Evolutionary conservation across 2,797 vertebrate species (phyloP).

Genomic region (Tamandua tetradactyla): DNA sequence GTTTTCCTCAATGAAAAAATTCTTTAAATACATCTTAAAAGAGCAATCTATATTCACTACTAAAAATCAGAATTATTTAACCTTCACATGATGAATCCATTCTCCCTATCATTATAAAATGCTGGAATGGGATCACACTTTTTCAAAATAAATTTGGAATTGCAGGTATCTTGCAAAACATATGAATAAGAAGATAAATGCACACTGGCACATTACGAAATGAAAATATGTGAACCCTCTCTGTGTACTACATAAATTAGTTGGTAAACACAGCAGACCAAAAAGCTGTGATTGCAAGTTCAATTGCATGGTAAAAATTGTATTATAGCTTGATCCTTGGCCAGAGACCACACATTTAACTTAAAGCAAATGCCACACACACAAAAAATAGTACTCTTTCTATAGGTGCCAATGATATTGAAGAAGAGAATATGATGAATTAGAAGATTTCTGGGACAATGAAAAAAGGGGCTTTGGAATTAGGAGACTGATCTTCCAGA

Average conservation of each 20-base stretch:
- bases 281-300: not conserved
- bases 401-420: not conserved
- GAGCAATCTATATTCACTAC: constrained; percentile 42
- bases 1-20: constrained; percentile 52
- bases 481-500: not conserved
- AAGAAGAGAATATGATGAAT: not conserved
- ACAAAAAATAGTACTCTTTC: no score
- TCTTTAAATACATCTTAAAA: constrained; percentile 46
- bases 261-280: not conserved
- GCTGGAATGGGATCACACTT: not conserved
- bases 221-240: not conserved
- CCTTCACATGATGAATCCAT: constrained; percentile 53
- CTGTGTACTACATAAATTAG: not conserved
- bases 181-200: constrained; percentile 24
- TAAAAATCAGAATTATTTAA: constrained; percentile 72
- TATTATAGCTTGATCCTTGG: not conserved
- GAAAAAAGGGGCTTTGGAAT: not conserved
- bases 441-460: not conserved
- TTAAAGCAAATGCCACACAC: not conserved
- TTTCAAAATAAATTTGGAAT: constrained; percentile 48
- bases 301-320: not conserved
- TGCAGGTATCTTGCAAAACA: not conserved
- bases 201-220: not conserved
- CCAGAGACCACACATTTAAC: not conserved
- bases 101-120: constrained; percentile 44